A percentile compares a stretch with the other conserved stretches of the same genome.
These are phyloP conservation scores for Pygoscelis adeliae DNA, from an alignment of 2,113 vertebrate species.

Conservation along the genomic window DNA sequence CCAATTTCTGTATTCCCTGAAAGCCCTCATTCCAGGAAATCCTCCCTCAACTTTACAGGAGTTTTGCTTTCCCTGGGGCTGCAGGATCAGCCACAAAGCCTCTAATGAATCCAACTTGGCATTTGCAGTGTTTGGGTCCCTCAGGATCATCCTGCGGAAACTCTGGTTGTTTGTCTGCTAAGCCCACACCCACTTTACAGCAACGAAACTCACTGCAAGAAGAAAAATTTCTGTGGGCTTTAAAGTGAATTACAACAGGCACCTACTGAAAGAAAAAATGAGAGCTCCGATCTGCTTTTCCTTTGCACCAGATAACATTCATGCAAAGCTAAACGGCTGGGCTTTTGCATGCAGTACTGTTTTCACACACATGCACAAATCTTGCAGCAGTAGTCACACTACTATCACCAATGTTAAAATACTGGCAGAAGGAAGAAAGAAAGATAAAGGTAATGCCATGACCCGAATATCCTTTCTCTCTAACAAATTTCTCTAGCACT, in stretches of 20 bases:
- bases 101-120: constrained; percentile 16
- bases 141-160: neutral
- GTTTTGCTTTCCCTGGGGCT: neutral
- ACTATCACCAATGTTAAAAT: neutral
- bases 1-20: neutral
- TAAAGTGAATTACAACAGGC: neutral
- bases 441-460: neutral
- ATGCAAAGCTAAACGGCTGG: neutral
- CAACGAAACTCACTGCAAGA: neutral
- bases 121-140: neutral
- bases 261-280: neutral
- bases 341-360: neutral
- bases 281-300: neutral
- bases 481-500: neutral
- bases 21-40: neutral
- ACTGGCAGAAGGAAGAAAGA: neutral
- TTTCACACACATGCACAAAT: neutral
- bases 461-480: neutral
- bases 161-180: neutral
- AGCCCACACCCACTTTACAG: neutral
- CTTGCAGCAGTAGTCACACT: neutral
- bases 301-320: neutral
- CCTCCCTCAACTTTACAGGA: neutral
- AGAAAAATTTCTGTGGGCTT: neutral
- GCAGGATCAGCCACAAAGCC: neutral